Conservation (phyloP, 2,797 vertebrate species). For the Buphagus erythrorhynchus region DNA sequence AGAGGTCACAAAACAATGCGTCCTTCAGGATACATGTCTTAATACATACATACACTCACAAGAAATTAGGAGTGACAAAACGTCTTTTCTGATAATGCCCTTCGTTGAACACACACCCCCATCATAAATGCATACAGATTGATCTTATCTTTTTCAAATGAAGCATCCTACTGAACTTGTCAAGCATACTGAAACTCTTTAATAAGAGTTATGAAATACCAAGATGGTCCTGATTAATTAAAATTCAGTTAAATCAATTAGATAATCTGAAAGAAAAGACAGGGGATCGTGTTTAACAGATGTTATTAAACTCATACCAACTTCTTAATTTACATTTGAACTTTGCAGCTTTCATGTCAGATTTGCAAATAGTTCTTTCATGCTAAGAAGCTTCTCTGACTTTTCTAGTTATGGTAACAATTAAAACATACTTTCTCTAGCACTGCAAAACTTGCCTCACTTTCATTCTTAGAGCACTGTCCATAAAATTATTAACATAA, state of each 20-base stretch:
- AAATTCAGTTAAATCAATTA: neutral
- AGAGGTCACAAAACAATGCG: neutral
- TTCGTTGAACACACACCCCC: neutral
- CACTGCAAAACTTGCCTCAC: neutral
- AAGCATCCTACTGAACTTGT: neutral
- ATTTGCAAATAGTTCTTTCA: neutral
- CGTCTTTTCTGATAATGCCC: neutral
- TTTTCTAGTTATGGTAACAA: neutral
- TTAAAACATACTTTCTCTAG: neutral
- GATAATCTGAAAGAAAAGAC: neutral
- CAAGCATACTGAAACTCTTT: neutral
- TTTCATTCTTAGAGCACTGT: neutral
- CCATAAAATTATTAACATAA: neutral
- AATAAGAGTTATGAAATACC: neutral
- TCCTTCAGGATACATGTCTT: neutral
- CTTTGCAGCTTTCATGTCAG: neutral
- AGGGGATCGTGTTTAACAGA: rapidly evolving
- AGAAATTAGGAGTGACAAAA: neutral
- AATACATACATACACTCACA: neutral
- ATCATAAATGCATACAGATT: neutral
- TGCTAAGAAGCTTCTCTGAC: neutral
- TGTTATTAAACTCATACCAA: neutral
- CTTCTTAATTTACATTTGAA: neutral
- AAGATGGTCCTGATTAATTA: neutral
- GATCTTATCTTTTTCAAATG: neutral